A percentile compares a stretch with the other conserved stretches of the same genome.
Conservation (phyloP, 1,140 invertebrate species). For the Latrodectus geometricus region DNA sequence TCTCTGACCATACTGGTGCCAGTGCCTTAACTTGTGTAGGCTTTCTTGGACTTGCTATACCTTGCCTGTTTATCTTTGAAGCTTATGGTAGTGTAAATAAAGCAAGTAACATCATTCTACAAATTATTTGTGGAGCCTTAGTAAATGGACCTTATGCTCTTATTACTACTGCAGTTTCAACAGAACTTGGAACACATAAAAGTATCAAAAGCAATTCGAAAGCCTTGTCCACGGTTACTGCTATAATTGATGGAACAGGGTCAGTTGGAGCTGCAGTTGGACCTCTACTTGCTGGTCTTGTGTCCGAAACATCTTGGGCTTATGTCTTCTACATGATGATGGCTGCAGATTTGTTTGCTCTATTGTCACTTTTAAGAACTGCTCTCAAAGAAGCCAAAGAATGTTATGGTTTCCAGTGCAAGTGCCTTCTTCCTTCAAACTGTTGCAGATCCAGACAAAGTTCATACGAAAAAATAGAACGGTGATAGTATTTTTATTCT, state of each 20-base stretch:
- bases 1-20: slow-evolving; percentile 86
- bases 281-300: slow-evolving; percentile 87
- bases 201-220: slow-evolving; percentile 86
- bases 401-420: slow-evolving; percentile 19
- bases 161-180: slow-evolving; percentile 95
- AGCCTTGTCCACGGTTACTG: slow-evolving; percentile 93
- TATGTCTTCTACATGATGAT: slow-evolving; percentile 95
- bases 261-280: slow-evolving; percentile 93
- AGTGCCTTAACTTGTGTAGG: slow-evolving; percentile 85
- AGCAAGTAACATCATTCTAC: slow-evolving; percentile 70
- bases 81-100: slow-evolving; percentile 27
- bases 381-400: slow-evolving; percentile 61
- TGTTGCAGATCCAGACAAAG: slow-evolving; percentile 15
- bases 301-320: slow-evolving; percentile 80
- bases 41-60: slow-evolving; percentile 85
- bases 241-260: slow-evolving; percentile 96
- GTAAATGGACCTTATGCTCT: slow-evolving; percentile 96
- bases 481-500: no score
- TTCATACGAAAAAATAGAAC: slow-evolving; percentile 33
- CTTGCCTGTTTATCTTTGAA: slow-evolving; percentile 70
- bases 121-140: slow-evolving; percentile 82
- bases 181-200: slow-evolving; percentile 90
- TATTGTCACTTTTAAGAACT: slow-evolving; percentile 71
- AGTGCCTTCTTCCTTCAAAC: slow-evolving; percentile 17
- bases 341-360: slow-evolving; percentile 81